These are phyloP conservation scores for Dryococelus australis DNA, from an alignment of 2,888 invertebrate genomes.

Conservation along the genomic window DNA sequence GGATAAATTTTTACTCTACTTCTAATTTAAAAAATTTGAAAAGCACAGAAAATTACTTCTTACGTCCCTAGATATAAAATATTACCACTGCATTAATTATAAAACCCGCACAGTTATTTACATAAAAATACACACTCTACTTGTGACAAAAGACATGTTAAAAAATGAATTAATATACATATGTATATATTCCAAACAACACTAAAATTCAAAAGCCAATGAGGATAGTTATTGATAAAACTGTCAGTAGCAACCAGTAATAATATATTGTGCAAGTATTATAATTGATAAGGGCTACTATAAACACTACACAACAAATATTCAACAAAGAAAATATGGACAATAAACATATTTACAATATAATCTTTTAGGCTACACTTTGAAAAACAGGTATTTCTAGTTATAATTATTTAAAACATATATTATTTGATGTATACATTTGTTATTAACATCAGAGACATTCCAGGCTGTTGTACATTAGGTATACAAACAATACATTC, in stretches of 20 bases:
- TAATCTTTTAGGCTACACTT: background rate
- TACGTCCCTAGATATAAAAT: background rate
- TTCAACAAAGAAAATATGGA: background rate
- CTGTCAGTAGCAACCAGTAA: background rate
- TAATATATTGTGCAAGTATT: background rate
- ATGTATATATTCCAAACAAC: background rate
- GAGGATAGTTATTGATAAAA: background rate
- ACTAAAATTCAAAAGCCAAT: background rate
- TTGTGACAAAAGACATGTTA: background rate
- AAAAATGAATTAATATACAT: background rate
- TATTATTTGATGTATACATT: background rate
- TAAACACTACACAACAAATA: background rate
- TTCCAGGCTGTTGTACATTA: background rate
- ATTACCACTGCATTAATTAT: background rate
- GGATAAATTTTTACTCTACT: background rate
- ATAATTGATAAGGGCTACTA: background rate
- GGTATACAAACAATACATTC: background rate
- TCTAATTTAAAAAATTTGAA: background rate
- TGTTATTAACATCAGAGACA: background rate
- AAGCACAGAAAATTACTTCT: background rate
- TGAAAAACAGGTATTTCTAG: background rate
- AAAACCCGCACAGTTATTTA: background rate
- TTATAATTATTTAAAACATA: slow-evolving; percentile 6
- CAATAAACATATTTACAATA: slow-evolving; percentile 4
- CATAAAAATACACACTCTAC: background rate